Percentiles rank a stretch among this genome's conserved stretches.
Evolutionary conservation across 1,140 invertebrate genomes (phyloP).

Genomic region (Hyphantria cunea): DNA sequence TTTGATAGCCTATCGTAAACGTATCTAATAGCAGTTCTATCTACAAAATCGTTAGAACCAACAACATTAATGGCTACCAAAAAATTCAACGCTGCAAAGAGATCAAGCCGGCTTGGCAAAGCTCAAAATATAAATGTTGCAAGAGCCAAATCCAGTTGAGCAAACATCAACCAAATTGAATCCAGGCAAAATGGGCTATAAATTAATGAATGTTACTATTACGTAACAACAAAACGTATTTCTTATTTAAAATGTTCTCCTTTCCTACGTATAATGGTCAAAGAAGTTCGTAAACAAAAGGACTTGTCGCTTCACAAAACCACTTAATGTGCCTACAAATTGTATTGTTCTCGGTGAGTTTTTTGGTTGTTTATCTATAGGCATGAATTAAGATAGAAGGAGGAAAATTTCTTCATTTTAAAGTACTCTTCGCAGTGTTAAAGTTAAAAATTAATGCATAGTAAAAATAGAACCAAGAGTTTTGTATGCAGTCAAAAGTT

Average conservation of each 20-base stretch:
- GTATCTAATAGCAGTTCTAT: no score
- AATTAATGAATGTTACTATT: constrained; percentile 10
- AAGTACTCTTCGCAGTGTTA: no score
- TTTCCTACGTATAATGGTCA: constrained; percentile 2
- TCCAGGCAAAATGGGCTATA: constrained; percentile 4
- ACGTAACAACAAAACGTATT: constrained; percentile 10
- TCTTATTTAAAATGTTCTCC: not conserved
- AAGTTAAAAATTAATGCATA: no score
- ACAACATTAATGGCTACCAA: constrained; percentile 8
- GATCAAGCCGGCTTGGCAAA: not conserved
- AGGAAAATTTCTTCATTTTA: no score
- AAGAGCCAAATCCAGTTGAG: constrained; percentile 12
- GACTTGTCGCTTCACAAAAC: not conserved
- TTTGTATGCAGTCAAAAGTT: no score
- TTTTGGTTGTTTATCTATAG: no score
- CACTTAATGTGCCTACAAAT: not conserved
- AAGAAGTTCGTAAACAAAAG: not conserved
- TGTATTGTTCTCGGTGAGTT: not conserved
- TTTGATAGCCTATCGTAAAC: no score
- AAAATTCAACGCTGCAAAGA: constrained; percentile 14
- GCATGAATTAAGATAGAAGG: no score
- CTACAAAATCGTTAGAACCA: no score
- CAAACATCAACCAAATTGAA: constrained; percentile 27
- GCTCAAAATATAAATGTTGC: not conserved
- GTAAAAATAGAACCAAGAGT: no score